These are phyloP conservation scores for Aplodontia rufa DNA, from an alignment of 2,113 vertebrate genomes.

Conservation along the genomic window DNA sequence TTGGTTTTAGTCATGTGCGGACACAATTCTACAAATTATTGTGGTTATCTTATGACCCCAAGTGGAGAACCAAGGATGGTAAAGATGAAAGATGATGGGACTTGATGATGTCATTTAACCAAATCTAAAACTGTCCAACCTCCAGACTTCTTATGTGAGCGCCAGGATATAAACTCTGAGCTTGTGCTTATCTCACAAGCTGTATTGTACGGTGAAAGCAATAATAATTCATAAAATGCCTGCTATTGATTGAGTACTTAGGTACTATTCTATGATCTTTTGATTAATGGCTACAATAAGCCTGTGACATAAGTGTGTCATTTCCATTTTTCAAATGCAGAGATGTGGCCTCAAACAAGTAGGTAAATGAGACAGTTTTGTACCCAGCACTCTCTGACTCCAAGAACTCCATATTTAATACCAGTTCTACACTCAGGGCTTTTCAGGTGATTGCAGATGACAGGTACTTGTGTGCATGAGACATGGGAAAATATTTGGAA, in stretches of 20 bases:
- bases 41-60: background rate
- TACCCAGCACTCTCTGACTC: background rate
- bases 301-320: background rate
- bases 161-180: background rate
- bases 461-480: background rate
- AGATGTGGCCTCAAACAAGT: background rate
- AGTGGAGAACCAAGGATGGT: background rate
- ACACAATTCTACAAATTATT: background rate
- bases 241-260: background rate
- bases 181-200: background rate
- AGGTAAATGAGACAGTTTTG: background rate
- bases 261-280: background rate
- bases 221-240: background rate
- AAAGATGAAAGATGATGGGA: background rate
- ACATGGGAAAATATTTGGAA: background rate
- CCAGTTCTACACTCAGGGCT: background rate
- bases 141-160: background rate
- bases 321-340: background rate
- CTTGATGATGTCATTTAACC: background rate
- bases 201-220: background rate
- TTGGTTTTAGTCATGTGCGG: background rate
- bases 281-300: background rate
- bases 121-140: background rate
- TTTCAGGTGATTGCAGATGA: background rate
- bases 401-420: background rate